Evolutionary conservation across 37 sponge, comb jelly and placozoan genomes (phyloP).

Genomic region (Diacarnus erythraeanus): DNA sequence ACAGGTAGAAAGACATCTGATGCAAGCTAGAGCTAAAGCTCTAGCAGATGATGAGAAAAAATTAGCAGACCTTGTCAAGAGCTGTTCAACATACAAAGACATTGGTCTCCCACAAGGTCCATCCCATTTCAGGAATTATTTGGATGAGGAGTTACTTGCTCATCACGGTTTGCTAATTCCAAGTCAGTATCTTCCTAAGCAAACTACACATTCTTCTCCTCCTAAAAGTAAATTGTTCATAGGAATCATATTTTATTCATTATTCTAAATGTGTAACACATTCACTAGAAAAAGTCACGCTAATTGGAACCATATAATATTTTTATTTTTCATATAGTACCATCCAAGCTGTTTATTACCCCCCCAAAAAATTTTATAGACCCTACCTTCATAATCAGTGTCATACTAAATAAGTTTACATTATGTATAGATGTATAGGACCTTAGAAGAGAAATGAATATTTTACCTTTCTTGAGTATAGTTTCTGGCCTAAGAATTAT

Average conservation of each 20-base stretch:
- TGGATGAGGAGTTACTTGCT: constrained; percentile 51
- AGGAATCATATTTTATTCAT: not conserved
- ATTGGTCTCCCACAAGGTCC: constrained; percentile 13
- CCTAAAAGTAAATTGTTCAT: constrained; percentile 41
- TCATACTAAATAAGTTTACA: too few species aligned
- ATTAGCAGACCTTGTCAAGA: not conserved
- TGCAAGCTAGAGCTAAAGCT: constrained; percentile 64
- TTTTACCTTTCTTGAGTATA: too few species aligned
- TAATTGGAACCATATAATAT: not conserved
- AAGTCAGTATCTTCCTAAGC: constrained; percentile 35
- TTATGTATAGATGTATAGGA: too few species aligned
- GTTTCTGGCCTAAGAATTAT: too few species aligned
- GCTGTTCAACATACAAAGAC: constrained; percentile 4
- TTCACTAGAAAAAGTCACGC: not conserved
- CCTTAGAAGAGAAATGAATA: too few species aligned
- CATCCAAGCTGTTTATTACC: too few species aligned
- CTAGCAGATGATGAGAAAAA: constrained; percentile 61
- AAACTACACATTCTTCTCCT: not conserved
- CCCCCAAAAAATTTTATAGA: too few species aligned
- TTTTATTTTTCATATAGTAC: too few species aligned
- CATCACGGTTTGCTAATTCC: constrained; percentile 49
- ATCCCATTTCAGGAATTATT: constrained; percentile 8
- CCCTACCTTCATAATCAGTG: too few species aligned
- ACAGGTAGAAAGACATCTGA: constrained; percentile 57
- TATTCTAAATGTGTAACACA: not conserved